A percentile compares a stretch with the other conserved stretches of the same genome.
These are phyloP conservation scores for Alaudala cheleensis DNA, from an alignment of 2,113 vertebrate genomes.

Conservation along the genomic window DNA sequence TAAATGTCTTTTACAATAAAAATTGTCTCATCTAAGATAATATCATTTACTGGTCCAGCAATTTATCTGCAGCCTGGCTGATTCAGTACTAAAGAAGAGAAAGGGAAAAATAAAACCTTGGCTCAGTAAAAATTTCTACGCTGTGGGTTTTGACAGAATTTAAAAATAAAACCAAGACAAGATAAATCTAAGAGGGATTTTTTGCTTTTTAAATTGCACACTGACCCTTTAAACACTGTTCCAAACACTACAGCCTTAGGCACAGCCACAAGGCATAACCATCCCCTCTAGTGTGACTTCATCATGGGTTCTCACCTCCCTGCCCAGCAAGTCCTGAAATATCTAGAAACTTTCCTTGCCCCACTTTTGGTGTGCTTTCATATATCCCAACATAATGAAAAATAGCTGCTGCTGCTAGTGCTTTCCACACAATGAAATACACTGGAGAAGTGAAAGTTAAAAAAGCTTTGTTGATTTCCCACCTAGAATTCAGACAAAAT, in stretches of 20 bases:
- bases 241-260: constrained; percentile 30
- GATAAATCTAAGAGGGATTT: constrained; percentile 17
- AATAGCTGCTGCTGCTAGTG: neutral
- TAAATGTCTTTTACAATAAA: neutral
- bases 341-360: constrained; percentile 31
- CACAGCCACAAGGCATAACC: constrained; percentile 39
- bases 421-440: neutral
- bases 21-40: neutral
- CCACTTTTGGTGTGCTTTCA: constrained; percentile 30
- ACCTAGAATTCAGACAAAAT: neutral
- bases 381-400: constrained; percentile 9
- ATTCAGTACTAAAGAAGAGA: neutral
- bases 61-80: neutral
- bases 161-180: constrained; percentile 59
- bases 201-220: constrained; percentile 16
- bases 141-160: constrained; percentile 38
- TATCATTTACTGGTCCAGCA: neutral
- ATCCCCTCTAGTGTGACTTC: constrained; percentile 5
- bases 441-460: neutral
- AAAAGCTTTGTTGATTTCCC: neutral
- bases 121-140: neutral
- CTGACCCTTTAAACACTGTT: constrained; percentile 43
- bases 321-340: neutral
- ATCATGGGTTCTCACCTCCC: neutral
- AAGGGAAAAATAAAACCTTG: neutral